phyloP scores from a whole-genome alignment of 2,888 invertebrate species.

The Dastarcus helophoroides region DNA sequence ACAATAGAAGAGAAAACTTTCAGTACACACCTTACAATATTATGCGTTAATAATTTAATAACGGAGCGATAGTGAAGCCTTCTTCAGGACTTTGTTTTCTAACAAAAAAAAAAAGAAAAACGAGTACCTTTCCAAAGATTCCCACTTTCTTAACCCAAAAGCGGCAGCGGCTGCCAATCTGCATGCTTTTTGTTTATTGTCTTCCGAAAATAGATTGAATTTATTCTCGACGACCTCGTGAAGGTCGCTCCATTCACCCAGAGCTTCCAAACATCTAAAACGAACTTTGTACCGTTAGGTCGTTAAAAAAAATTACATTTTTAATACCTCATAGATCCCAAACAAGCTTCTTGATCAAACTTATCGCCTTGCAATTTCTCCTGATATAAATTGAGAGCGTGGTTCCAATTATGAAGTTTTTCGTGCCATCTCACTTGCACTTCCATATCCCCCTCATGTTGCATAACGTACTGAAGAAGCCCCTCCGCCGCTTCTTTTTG shows the following conservation, averaged over 20 bases:
- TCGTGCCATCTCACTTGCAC: slow-evolving; percentile 95
- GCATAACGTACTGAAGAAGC: slow-evolving; percentile 78
- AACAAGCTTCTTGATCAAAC: slow-evolving; percentile 61
- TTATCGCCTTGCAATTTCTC: slow-evolving; percentile 54
- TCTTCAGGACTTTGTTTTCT: too few relatives aligned
- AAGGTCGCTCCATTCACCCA: slow-evolving; percentile 91
- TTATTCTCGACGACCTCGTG: slow-evolving; percentile 69
- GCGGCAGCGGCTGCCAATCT: slow-evolving; percentile 89
- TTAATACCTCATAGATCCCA: slow-evolving; percentile 75
- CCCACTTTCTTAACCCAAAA: slow-evolving; percentile 93
- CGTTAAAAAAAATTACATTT: slow-evolving; percentile 1
- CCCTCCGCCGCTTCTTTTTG: slow-evolving; percentile 98
- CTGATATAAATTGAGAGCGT: slow-evolving; percentile 79
- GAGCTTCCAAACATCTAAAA: slow-evolving; percentile 69
- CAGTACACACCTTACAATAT: too few relatives aligned
- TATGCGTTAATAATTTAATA: too few relatives aligned
- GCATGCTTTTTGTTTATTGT: slow-evolving; percentile 60
- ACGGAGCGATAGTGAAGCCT: too few relatives aligned
- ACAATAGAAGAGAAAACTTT: too few relatives aligned
- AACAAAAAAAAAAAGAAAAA: too few relatives aligned
- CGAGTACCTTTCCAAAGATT: slow-evolving; percentile 82
- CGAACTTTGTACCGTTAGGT: too few relatives aligned
- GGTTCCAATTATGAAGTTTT: slow-evolving; percentile 97
- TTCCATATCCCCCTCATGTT: slow-evolving; percentile 52
- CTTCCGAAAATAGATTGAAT: slow-evolving; percentile 51